These are phyloP conservation scores for Melikaiella ostensackeni DNA, from an alignment of 2,888 invertebrate genomes.

Conservation along the genomic window DNA sequence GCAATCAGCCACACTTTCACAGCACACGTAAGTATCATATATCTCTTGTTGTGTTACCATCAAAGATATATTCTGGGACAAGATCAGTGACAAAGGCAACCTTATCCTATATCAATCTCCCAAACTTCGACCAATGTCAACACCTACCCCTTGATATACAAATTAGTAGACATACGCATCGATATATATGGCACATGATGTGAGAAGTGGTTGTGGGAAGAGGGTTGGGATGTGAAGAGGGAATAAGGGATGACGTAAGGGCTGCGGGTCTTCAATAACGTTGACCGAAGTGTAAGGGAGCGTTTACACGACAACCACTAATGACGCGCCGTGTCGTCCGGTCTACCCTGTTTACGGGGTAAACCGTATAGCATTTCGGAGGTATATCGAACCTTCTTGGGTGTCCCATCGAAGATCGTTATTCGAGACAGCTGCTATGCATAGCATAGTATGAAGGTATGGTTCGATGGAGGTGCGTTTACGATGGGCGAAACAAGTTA, in stretches of 20 bases:
- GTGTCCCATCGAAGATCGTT: constrained; percentile 57
- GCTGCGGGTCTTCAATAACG: constrained; percentile 28
- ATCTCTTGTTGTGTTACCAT: background rate
- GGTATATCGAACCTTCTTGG: constrained; percentile 52
- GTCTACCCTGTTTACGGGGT: constrained; percentile 71
- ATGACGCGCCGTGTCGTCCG: constrained; percentile 70
- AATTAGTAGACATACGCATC: constrained; percentile 35
- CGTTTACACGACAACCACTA: constrained; percentile 68
- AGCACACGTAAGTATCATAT: background rate
- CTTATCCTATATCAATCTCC: constrained; percentile 26
- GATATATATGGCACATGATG: constrained; percentile 32
- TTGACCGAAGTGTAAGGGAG: constrained; percentile 48
- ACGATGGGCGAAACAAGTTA: constrained; percentile 25
- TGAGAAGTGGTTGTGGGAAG: background rate
- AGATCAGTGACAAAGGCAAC: constrained; percentile 31
- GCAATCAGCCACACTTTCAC: too few species aligned
- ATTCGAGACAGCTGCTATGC: constrained; percentile 55
- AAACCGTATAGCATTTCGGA: constrained; percentile 62
- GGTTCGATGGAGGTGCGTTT: constrained; percentile 26
- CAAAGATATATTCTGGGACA: constrained; percentile 18
- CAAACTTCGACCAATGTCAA: constrained; percentile 25
- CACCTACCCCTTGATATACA: constrained; percentile 35
- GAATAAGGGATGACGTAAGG: constrained; percentile 22
- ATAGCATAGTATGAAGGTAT: too few species aligned
- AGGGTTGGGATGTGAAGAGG: background rate